phyloP scores from a whole-genome alignment of 2,797 vertebrate genomes.

The Crenuchus spilurus region DNA sequence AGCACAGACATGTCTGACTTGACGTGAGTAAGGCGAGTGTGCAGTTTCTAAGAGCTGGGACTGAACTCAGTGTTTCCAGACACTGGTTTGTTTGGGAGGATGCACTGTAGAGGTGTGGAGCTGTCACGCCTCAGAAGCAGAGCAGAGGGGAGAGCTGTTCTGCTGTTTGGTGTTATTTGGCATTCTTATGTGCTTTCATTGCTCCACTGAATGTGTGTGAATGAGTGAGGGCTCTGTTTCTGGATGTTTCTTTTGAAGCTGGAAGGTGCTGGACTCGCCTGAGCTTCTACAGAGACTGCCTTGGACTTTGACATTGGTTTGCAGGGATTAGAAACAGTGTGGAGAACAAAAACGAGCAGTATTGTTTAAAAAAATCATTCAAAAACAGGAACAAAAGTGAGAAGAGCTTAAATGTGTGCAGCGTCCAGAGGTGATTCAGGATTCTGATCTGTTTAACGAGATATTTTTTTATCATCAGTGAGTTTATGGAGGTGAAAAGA shows the following conservation, averaged over 20 bases:
- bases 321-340: not conserved
- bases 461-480: too few relatives aligned
- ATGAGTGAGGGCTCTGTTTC: conserved; percentile 2
- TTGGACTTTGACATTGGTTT: conserved; percentile 5
- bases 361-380: not conserved
- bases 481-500: too few relatives aligned
- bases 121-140: conserved; percentile 14
- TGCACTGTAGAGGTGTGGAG: not conserved
- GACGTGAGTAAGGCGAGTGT: not conserved
- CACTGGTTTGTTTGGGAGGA: conserved; percentile 54
- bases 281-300: conserved; percentile 12
- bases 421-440: too few relatives aligned
- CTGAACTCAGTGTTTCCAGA: conserved; percentile 42
- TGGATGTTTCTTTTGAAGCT: conserved; percentile 40
- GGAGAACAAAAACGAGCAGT: not conserved
- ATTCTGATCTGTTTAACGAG: too few relatives aligned
- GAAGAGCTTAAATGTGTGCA: not conserved
- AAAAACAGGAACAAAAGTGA: not conserved
- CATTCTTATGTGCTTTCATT: conserved; percentile 37
- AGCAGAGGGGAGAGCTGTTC: conserved; percentile 24
- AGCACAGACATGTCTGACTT: not conserved
- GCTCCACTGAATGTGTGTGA: not conserved
- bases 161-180: conserved; percentile 50
- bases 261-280: conserved; percentile 71
- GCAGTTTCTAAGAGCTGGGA: conserved; percentile 23